phyloP scores from a whole-genome alignment of 1,140 invertebrate genomes.

The Cyrtorhinus lividipennis region DNA sequence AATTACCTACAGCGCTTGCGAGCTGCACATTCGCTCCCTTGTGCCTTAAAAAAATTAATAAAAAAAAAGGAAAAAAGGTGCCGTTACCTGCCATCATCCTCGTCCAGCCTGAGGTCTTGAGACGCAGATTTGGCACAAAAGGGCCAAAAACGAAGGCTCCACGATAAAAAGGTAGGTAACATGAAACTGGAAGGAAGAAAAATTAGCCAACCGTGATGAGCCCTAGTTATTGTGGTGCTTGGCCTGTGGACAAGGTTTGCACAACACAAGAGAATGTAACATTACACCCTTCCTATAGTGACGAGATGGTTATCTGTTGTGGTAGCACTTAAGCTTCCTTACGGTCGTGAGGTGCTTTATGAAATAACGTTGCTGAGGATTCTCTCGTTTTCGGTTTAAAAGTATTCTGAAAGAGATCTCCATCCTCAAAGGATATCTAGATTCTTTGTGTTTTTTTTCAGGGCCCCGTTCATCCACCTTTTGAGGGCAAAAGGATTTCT shows the following conservation, averaged over 20 bases:
- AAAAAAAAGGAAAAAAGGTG: background rate
- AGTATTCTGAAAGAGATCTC: too few species aligned
- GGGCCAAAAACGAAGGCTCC: background rate
- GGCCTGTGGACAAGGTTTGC: slow-evolving; percentile 9
- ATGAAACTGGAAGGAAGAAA: background rate
- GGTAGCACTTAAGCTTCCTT: slow-evolving; percentile 8
- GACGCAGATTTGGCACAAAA: background rate
- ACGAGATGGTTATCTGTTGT: slow-evolving; percentile 8
- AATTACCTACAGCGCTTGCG: too few species aligned
- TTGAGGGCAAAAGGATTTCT: too few species aligned
- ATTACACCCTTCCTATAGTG: slow-evolving; percentile 1
- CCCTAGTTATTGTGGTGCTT: background rate
- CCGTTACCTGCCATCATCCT: background rate
- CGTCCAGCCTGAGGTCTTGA: background rate
- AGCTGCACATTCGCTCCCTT: too few species aligned
- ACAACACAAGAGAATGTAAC: slow-evolving; percentile 8
- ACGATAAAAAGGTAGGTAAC: background rate
- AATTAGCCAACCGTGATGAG: background rate
- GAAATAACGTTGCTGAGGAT: too few species aligned
- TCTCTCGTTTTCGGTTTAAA: too few species aligned
- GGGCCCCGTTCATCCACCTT: too few species aligned
- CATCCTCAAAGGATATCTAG: too few species aligned
- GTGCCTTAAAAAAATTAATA: background rate
- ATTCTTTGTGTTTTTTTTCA: too few species aligned
- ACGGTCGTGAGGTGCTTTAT: background rate